Conservation (phyloP, 1,140 invertebrate species). For the Diabrotica undecimpunctata region DNA sequence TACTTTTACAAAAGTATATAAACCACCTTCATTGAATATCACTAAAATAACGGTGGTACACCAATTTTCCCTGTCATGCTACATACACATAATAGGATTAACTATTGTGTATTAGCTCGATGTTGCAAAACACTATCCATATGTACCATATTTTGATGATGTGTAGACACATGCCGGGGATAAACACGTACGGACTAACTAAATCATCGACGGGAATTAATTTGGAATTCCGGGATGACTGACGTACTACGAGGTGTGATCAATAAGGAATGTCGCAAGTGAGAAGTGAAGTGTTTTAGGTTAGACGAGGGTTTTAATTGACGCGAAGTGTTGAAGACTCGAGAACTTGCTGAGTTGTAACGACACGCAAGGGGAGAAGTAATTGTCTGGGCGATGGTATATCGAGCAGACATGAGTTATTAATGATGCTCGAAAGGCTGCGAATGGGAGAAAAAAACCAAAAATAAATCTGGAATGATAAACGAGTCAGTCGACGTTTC, state of each 20-base stretch:
- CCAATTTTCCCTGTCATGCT: no score
- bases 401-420: not conserved
- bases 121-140: no score
- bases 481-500: not conserved
- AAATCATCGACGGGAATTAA: not conserved
- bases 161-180: no score
- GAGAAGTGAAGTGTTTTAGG: not conserved
- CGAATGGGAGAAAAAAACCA: not conserved
- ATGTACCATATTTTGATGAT: no score
- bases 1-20: no score
- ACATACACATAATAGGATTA: no score
- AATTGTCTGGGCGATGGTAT: not conserved
- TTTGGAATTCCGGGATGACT: not conserved
- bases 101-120: no score
- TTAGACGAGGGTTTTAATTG: not conserved
- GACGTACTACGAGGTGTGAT: not conserved
- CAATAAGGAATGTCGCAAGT: not conserved
- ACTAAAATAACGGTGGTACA: no score
- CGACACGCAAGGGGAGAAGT: not conserved
- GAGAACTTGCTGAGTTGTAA: not conserved
- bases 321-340: not conserved
- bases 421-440: not conserved
- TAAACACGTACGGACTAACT: not conserved
- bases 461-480: slow-evolving; percentile 1
- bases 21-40: no score